Conservation (phyloP, 2,113 vertebrate species). For the Chelonoidis abingdonii region DNA sequence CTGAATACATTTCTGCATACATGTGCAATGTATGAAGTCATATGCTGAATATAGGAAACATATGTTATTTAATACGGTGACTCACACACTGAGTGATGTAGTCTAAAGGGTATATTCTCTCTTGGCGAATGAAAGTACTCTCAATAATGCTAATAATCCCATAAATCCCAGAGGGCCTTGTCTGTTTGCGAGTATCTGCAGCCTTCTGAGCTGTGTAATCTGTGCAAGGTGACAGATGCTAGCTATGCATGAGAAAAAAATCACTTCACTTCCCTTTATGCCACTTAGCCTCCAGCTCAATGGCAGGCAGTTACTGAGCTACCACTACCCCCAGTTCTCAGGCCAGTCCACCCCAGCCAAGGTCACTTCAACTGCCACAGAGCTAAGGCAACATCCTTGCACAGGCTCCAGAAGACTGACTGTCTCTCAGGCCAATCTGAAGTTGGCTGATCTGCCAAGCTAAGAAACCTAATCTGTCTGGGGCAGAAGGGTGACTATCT, state of each 20-base stretch:
- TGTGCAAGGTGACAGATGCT: not conserved
- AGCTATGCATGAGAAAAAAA: not conserved
- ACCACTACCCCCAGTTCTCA: not conserved
- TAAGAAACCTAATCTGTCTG: not conserved
- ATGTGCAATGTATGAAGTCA: not conserved
- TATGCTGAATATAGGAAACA: slow-evolving; percentile 51
- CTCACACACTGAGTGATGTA: slow-evolving; percentile 50
- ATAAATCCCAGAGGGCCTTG: not conserved
- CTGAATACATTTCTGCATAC: not conserved
- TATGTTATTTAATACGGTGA: slow-evolving; percentile 49
- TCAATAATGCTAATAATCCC: slow-evolving; percentile 44
- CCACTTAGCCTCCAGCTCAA: not conserved
- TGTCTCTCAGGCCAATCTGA: not conserved
- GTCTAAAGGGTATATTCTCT: slow-evolving; percentile 32
- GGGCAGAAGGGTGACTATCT: not conserved
- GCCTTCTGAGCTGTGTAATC: not conserved
- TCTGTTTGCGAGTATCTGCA: not conserved
- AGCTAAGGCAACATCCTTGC: too few species aligned
- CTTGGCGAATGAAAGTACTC: not conserved
- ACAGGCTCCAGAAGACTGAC: not conserved
- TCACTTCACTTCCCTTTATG: not conserved
- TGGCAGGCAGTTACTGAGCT: not conserved
- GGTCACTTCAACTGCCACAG: not conserved
- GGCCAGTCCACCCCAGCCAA: not conserved
- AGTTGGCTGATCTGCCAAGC: not conserved